Base-by-base conservation (phyloP, 1,140 invertebrate genomes). In the Wiebesia pumilae region DNA sequence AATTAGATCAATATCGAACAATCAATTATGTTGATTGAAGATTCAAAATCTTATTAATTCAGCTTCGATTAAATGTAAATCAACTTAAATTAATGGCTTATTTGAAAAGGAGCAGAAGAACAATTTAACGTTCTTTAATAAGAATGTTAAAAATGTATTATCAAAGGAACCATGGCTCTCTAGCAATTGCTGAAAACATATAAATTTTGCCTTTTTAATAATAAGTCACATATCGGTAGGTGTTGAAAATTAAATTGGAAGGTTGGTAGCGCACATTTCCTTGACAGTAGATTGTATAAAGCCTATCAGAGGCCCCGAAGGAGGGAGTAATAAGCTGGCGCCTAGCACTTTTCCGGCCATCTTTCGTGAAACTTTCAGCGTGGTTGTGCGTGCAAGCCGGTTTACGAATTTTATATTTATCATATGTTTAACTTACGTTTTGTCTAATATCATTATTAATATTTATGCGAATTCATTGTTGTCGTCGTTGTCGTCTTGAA, bases 311-410 rank as follows among this genome's bases (percentile, higher is more conserved):
- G n/a, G 30, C 47, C 21, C 51, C 47, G 77, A 33, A 58, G 54
- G 54, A 80, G 78, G 78, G 78, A 65, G 54, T 38, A 35, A 27
- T 80, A 65, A 30, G 33, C 33, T 43, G 14, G 83, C 75, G 38
- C 38, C 71, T 75, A 38, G 71, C 27, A 84, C 27, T 21, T 71
- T 73, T 80, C 43, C 84, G 84, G 79, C 84, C 84, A 86, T 86
- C 24, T 86, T 73, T 40, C 78, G 67, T 85, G 47, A 78, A 81
- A 75, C 75, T 47, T 81, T 85, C 35, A 86, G 69, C 84, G 84
- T 86, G 79, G 78, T 85, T 73, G 62, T 81, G n/a, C 58, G 47
- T 73, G 75, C 27, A 35, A 47, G 62, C 69, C 69, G 65, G 84
- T 81, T n/a, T 27, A 40, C 9, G 0, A 43, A 33, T 79, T 54